Evolutionary conservation across 1,140 invertebrate species (phyloP).

Genomic region (Gonioctena quinquepunctata): DNA sequence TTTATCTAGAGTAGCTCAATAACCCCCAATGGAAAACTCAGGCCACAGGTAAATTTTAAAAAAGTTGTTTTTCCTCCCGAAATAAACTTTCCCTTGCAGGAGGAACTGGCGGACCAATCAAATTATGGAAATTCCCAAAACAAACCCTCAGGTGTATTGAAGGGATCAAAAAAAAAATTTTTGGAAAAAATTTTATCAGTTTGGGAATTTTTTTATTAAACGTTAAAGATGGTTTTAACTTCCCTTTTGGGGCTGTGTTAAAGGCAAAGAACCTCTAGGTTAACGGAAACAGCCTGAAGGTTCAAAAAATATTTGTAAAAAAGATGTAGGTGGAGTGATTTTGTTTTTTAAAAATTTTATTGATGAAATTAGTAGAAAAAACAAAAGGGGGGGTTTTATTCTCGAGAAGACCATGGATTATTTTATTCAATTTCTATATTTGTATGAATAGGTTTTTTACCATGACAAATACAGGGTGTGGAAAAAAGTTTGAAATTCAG

Average conservation of each 20-base stretch:
- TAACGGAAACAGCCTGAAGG: conserved; percentile 72
- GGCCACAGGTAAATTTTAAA: conserved; percentile 67
- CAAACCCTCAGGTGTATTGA: conserved; percentile 70
- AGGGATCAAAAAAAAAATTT: conserved; percentile 81
- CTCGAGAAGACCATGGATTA: too few relatives aligned
- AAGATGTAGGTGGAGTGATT: conserved; percentile 81
- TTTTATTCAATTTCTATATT: too few relatives aligned
- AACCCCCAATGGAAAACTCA: conserved; percentile 71
- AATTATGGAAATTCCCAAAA: conserved; percentile 88
- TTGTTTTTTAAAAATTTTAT: too few relatives aligned
- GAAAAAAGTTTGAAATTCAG: too few relatives aligned
- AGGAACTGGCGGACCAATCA: conserved; percentile 83
- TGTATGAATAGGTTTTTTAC: background rate
- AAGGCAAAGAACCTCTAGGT: conserved; percentile 66
- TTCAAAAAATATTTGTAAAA: conserved; percentile 82
- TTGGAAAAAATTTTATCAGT: conserved; percentile 87
- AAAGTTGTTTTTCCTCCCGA: background rate
- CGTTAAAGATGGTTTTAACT: conserved; percentile 82
- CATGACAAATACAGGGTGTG: too few relatives aligned
- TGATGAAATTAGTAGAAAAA: too few relatives aligned
- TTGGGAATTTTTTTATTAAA: conserved; percentile 75
- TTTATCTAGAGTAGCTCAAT: conserved; percentile 86
- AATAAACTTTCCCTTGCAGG: too few relatives aligned
- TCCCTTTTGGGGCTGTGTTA: conserved; percentile 77
- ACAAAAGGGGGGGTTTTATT: too few relatives aligned